Evolutionary conservation across 2,113 vertebrate species (phyloP).

Genomic region (Bothrops jararaca): DNA sequence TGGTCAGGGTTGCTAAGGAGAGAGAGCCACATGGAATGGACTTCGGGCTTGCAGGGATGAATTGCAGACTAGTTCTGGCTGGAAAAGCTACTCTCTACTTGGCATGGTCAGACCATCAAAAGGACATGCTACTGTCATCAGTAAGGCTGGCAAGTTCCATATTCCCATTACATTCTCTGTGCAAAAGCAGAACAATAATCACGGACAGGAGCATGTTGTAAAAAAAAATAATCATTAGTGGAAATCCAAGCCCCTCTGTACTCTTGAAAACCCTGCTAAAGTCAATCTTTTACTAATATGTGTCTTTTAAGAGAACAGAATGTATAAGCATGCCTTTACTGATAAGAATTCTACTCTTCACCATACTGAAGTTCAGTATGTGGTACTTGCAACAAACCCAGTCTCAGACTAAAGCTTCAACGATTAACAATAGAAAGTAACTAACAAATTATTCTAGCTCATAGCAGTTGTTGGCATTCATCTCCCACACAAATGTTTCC

Average conservation of each 20-base stretch:
- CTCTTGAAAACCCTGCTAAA: constrained; percentile 10
- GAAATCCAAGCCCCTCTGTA: background rate
- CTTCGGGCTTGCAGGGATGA: background rate
- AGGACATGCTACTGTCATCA: background rate
- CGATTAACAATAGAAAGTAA: background rate
- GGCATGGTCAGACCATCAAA: constrained; percentile 37
- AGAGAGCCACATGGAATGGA: background rate
- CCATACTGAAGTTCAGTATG: background rate
- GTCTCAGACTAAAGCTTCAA: background rate
- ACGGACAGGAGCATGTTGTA: background rate
- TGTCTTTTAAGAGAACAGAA: background rate
- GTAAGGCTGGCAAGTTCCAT: constrained; percentile 30
- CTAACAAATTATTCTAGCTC: background rate
- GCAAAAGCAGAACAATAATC: background rate
- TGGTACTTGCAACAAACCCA: background rate
- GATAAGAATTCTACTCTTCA: background rate
- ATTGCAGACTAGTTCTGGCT: background rate
- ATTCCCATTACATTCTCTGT: constrained; percentile 46
- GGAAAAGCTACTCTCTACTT: constrained; percentile 44
- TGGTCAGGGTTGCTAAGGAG: background rate
- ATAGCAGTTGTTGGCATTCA: background rate
- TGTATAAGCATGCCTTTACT: background rate
- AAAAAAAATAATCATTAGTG: background rate
- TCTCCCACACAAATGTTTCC: background rate
- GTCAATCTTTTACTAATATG: background rate